Percentiles rank a stretch among this genome's conserved stretches.
Conservation (phyloP, 2,797 vertebrate species). For the Kryptolebias ocellatus region DNA sequence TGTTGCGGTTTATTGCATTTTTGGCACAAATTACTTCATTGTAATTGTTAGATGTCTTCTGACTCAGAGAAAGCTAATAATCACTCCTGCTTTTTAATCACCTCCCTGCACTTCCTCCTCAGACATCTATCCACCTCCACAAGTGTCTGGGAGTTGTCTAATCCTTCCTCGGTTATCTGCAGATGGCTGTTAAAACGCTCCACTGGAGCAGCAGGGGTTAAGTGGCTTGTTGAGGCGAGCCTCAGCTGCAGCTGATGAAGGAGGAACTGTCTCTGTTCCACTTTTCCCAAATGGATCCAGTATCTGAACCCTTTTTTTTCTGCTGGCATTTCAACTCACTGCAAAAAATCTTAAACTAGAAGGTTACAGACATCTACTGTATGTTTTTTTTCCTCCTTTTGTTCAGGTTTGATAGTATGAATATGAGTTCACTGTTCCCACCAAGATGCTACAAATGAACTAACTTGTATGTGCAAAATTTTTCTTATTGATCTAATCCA, state of each 20-base stretch:
- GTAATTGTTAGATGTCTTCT: not conserved
- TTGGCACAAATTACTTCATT: not conserved
- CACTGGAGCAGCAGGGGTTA: conserved; percentile 48
- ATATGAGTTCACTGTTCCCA: not conserved
- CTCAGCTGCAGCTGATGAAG: conserved; percentile 35
- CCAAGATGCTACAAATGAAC: too few relatives aligned
- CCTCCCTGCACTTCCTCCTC: conserved; percentile 6
- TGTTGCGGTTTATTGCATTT: too few relatives aligned
- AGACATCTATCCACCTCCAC: not conserved
- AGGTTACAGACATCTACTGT: conserved; percentile 1
- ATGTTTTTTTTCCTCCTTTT: not conserved
- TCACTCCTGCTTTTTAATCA: not conserved
- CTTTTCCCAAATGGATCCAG: conserved; percentile 30
- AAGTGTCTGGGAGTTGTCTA: conserved; percentile 30
- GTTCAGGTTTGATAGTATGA: not conserved
- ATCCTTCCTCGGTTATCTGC: conserved; percentile 43
- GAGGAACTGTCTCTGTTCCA: conserved; percentile 24
- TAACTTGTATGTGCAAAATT: not conserved
- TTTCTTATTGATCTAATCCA: conserved; percentile 6
- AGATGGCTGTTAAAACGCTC: conserved; percentile 26
- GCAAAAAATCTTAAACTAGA: conserved; percentile 2
- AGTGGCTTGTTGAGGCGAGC: conserved; percentile 57
- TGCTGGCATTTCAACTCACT: conserved; percentile 12
- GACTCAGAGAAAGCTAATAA: conserved; percentile 6
- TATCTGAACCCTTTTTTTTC: conserved; percentile 24